Base-by-base conservation (phyloP, 2,113 vertebrate species). In the Vireo altiloquus region DNA sequence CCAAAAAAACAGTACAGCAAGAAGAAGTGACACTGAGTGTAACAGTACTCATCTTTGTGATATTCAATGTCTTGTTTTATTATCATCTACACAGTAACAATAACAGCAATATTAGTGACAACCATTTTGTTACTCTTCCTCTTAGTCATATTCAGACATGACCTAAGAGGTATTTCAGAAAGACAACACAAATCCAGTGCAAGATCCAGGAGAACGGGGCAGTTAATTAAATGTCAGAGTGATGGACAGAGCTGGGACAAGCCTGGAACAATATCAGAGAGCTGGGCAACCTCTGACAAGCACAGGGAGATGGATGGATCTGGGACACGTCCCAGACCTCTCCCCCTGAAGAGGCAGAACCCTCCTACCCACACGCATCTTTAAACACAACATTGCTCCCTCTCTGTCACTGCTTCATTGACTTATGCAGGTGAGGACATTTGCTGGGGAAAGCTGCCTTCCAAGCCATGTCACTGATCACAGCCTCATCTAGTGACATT, bases 171-270 rank as follows among this genome's bases (percentile, higher is more conserved):
- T 91, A 71, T 89, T 96, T 82, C 80, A 76, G 88, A 87, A 76
- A 90, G 61, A 84, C 90, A 92, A 92, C 57, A 76, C 86, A 92
- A 92, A 95, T 49, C 69, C 47, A 13, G 52, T 15, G 56, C 46
- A 84, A 81, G 82, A 77, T 96, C 61, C 80, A 94, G 89, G 77
- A 76, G 84, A 96, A 84, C 52, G 61, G 93, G 93, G 85, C 80
- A 95, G 68, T 95, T 96, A 96, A 97, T 97, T 95, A 96, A 95
- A 96, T 4, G 82, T 95, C 95, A 96, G 90, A 86, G 92, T 96
- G 95, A 97, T 81, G 81, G 96, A 88, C 94, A 97, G 96, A 90
- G 89, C 82, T 92, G 83, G 93, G 79, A 94, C 87, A 96, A 92
- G 92, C 72, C 89, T 81, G 69, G 94, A 95, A 96, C 84, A 90